Conservation (phyloP, 1,140 invertebrate species). For the Dendrolimus kikuchii region DNA sequence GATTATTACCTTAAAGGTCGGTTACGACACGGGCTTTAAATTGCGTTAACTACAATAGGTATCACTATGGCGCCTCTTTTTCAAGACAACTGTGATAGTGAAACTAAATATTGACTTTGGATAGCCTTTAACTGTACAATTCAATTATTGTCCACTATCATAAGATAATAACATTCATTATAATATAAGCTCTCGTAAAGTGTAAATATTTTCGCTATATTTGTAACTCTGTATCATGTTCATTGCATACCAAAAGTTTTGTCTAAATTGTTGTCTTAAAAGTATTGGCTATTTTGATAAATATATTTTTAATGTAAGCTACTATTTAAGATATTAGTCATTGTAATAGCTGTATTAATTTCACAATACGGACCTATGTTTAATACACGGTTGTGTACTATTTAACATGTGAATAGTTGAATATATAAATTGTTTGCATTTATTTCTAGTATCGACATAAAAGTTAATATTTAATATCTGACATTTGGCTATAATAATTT, state of each 20-base stretch:
- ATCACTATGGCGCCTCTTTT: too few species aligned
- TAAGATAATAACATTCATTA: conserved; percentile 17
- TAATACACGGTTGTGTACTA: conserved; percentile 33
- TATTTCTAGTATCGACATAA: too few species aligned
- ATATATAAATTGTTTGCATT: conserved; percentile 26
- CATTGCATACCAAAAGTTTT: conserved; percentile 28
- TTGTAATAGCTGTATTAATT: conserved; percentile 8
- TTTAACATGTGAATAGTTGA: conserved; percentile 24
- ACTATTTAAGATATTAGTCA: conserved; percentile 15
- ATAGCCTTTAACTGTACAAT: conserved; percentile 14
- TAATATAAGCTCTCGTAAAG: conserved; percentile 15
- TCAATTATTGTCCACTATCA: conserved; percentile 36
- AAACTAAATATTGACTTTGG: too few species aligned
- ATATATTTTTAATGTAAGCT: conserved; percentile 23
- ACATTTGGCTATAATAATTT: conserved; percentile 22
- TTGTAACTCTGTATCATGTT: conserved; percentile 22
- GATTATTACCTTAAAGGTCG: too few species aligned
- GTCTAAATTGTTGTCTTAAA: conserved; percentile 22
- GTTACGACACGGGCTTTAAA: too few species aligned
- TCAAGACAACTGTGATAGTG: too few species aligned
- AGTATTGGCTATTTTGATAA: conserved; percentile 26
- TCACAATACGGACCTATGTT: conserved; percentile 12
- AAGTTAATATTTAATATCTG: background rate
- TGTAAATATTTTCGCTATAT: conserved; percentile 36
- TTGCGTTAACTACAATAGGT: too few species aligned